A percentile compares a stretch with the other conserved stretches of the same genome.
Conservation (phyloP, 92 coral and sea anemone genomes). For the Pocillopora grandis region DNA sequence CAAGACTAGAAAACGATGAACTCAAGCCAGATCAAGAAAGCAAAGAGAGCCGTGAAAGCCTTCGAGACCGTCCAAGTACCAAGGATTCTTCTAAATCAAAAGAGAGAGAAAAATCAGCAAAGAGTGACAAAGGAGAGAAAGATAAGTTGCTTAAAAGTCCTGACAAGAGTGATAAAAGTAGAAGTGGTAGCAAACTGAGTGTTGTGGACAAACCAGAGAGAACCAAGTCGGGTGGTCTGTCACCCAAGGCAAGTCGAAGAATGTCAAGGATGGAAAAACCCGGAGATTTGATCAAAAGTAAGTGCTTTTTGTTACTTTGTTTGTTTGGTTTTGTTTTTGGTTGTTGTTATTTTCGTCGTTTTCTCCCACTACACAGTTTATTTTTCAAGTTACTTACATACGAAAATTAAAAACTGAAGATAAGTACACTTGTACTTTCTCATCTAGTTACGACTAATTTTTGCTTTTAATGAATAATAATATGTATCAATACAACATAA, state of each 20-base stretch:
- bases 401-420: no score
- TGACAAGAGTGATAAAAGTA: constrained; percentile 63
- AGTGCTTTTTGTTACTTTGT: not conserved
- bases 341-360: no score
- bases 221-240: constrained; percentile 58
- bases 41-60: constrained; percentile 68
- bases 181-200: constrained; percentile 66
- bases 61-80: constrained; percentile 59
- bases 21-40: constrained; percentile 51
- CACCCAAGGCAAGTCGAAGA: constrained; percentile 59
- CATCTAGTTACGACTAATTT: no score
- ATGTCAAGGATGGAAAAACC: constrained; percentile 85
- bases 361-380: no score
- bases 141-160: constrained; percentile 46
- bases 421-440: no score
- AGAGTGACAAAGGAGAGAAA: constrained; percentile 69
- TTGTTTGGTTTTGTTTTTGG: no score
- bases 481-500: no score
- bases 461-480: no score
- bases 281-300: constrained; percentile 59
- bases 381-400: no score
- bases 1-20: constrained; percentile 42
- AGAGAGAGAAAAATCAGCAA: constrained; percentile 78
- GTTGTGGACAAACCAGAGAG: constrained; percentile 72
- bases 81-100: constrained; percentile 62